phyloP scores from a whole-genome alignment of 1,140 invertebrate genomes.

The Charaxes varanes region DNA sequence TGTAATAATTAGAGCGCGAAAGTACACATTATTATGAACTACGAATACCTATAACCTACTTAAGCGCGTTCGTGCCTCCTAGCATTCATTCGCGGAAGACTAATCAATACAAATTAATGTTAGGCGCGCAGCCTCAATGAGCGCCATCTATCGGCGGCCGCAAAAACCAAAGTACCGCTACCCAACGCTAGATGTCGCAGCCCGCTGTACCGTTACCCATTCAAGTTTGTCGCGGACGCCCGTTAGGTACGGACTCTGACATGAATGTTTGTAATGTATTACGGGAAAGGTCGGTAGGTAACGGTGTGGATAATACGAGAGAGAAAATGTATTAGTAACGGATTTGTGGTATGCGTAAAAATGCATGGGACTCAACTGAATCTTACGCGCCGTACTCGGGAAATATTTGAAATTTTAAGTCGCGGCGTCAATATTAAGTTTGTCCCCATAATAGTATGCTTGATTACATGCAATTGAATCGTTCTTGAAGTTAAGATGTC shows the following conservation, averaged over 20 bases:
- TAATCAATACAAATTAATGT: slow-evolving; percentile 8
- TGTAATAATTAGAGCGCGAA: no score
- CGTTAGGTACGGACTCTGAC: slow-evolving; percentile 44
- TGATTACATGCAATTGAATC: background rate
- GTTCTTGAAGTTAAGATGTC: background rate
- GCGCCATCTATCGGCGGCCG: slow-evolving; percentile 36
- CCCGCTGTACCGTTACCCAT: slow-evolving; percentile 49
- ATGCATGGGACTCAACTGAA: slow-evolving; percentile 20
- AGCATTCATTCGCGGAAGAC: slow-evolving; percentile 1
- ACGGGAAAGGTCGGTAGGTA: slow-evolving; percentile 37
- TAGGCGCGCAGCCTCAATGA: slow-evolving; percentile 16
- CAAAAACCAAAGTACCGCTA: slow-evolving; percentile 56
- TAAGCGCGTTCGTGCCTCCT: background rate
- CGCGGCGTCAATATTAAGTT: no score
- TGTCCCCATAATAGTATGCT: no score
- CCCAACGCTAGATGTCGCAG: slow-evolving; percentile 53
- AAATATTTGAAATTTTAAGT: slow-evolving; percentile 1
- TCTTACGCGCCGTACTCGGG: background rate
- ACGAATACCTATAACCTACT: background rate
- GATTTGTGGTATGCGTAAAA: slow-evolving; percentile 18
- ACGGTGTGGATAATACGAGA: slow-evolving; percentile 35
- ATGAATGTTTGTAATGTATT: slow-evolving; percentile 49
- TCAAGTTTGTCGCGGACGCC: slow-evolving; percentile 40
- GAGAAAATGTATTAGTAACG: slow-evolving; percentile 30
- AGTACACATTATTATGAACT: no score